Evolutionary conservation across 2,113 vertebrate species (phyloP), one percentile per base, ranked within the genome.

Genomic region (Hoplias malabaricus): DNA sequence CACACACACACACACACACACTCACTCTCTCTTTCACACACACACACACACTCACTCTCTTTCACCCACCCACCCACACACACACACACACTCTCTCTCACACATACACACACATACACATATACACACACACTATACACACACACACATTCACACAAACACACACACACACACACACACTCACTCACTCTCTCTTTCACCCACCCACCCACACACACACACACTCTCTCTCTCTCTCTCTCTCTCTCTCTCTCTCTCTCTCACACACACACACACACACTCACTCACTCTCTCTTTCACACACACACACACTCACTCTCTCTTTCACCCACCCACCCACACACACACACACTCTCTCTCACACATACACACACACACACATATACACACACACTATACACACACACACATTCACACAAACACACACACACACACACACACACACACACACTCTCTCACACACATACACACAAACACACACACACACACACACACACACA

Each of bases 31-130:
- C 56, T 23, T 11, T 38, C 33, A 56, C 33, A 67, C 36, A 56
- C 43, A 72, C 56, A 54, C 57, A 25, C 29, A 69, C 34, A 69
- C 40, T 33, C 70, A 66, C 62, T 54, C 71, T 54, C 7, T 13
- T n/a, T 53, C 19, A 46, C 82, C 89, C 88, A 96, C 95, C 94
- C 91, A 94, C 94, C 80, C 94, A n/a, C n/a, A n/a, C n/a, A n/a
- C n/a, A n/a, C 50, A 65, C 57, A 66, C 66, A 42, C 33, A 38
- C 43, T 40, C 43, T 65, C 66, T 42, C 75, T 43, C 40, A 19
- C n/a, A 10, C 3, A 12, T 33, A 66, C 25, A 54, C 68, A 46
- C 8, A 2, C 42, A 25, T 4, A 0, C 48, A 57, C 16, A 0
- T 40, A 56, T 43, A 12, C n/a, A 23, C 38, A n/a, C 6, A 7